A percentile compares a stretch with the other conserved stretches of the same genome.
These are phyloP conservation scores for Gallinago paraguaiae DNA, from an alignment of 2,113 vertebrate species.

Conservation along the genomic window DNA sequence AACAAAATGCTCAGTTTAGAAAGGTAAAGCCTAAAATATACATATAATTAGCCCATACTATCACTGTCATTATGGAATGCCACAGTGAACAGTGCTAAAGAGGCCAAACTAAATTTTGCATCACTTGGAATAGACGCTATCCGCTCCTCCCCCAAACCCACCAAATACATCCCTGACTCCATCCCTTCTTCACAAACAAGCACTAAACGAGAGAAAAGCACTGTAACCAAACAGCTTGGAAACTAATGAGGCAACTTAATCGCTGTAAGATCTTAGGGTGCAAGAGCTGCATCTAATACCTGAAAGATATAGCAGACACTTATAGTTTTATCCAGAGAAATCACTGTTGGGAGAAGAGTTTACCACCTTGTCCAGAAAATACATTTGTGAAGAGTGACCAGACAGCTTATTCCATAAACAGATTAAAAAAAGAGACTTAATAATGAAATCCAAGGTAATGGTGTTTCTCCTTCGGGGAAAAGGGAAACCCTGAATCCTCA, in stretches of 20 bases:
- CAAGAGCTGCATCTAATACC: background rate
- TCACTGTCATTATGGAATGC: background rate
- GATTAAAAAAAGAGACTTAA: background rate
- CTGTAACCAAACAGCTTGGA: background rate
- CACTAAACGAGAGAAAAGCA: background rate
- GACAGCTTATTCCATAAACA: background rate
- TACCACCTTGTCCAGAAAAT: background rate
- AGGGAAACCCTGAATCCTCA: background rate
- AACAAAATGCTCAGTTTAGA: background rate
- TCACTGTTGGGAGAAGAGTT: accelerated
- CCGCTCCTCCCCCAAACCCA: background rate
- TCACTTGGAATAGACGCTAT: background rate
- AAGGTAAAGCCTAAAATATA: background rate
- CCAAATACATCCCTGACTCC: background rate
- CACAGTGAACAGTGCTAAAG: accelerated
- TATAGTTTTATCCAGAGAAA: background rate
- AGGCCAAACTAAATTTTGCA: background rate
- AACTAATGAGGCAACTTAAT: background rate
- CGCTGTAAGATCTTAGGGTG: background rate
- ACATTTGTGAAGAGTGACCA: background rate
- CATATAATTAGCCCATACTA: background rate
- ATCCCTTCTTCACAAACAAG: background rate
- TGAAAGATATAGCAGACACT: accelerated
- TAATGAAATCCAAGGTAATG: background rate
- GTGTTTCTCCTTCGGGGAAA: background rate